These are phyloP conservation scores for Varanus salvator DNA, from an alignment of 2,113 vertebrate genomes.

Conservation along the genomic window DNA sequence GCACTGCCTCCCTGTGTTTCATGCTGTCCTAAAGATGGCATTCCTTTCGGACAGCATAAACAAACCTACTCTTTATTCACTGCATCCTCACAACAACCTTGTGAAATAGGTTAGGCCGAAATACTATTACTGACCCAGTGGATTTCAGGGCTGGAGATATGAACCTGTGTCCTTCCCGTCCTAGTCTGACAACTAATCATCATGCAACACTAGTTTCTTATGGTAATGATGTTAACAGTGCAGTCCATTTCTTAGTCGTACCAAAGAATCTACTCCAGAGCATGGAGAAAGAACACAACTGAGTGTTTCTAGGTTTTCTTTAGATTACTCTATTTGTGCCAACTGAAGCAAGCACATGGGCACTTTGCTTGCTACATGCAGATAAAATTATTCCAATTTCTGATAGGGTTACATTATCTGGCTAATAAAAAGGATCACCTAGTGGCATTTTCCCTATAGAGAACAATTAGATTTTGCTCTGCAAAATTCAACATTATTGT, in stretches of 20 bases:
- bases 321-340: conserved; percentile 58
- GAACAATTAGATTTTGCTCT: conserved; percentile 64
- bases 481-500: conserved; percentile 63
- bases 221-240: background rate
- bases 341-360: conserved; percentile 37
- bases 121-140: background rate
- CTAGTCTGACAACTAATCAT: background rate
- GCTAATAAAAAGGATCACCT: conserved; percentile 51
- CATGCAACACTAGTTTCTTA: background rate
- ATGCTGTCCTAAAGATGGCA: background rate
- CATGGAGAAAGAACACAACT: conserved; percentile 59
- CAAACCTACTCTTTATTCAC: background rate
- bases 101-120: background rate
- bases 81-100: background rate
- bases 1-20: background rate
- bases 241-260: conserved; percentile 3
- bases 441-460: conserved; percentile 49
- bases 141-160: background rate
- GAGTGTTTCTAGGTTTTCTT: conserved; percentile 57
- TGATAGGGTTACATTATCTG: conserved; percentile 66
- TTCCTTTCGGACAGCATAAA: background rate
- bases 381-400: conserved; percentile 50
- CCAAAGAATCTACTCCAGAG: background rate
- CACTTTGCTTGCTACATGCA: conserved; percentile 60
- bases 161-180: background rate